Evolutionary conservation across 2,113 vertebrate species (phyloP), one percentile per base, ranked within the genome.

Genomic region (Pterocles orientalis): DNA sequence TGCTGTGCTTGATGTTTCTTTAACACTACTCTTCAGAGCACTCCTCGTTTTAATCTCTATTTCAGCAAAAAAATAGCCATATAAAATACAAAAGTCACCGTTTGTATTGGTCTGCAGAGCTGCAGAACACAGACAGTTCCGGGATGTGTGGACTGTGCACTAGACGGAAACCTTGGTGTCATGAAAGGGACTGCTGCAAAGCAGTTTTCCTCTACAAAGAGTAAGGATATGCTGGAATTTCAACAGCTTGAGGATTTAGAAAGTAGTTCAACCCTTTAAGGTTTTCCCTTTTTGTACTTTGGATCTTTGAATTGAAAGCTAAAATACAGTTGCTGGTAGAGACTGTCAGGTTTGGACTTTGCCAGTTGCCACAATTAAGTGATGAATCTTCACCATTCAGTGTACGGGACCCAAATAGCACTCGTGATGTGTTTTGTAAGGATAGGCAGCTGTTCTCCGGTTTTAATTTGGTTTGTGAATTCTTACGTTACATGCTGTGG

Each of bases 371-470:
- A 53, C 23, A 53, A 24, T 24, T 28, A 23, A 43, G 18, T 13
- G 14, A 43, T 3, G 5, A 21, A 7, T 62, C 64, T 81, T 90
- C 26, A 34, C 43, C 20, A 3, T 75, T 83, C 0, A 1, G 31
- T 65, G 8, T 50, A 14, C 47, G 43, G 45, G 51, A 72, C 50
- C 19, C 23, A 33, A 61, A 28, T 8, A 62, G 29, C 11, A 7
- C n/a, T 45, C 0, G 0, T 25, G 26, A 9, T 65, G 28, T 41
- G 31, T 66, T 62, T 70, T 80, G 28, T 80, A 54, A 60, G 33
- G 18, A 34, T 36, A 9, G 4, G 34, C 47, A 79, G 10, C 45
- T 58, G 20, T 64, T 62, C 28, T 72, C 47, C 3, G 3, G 7
- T 29, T 76, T 72, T 47, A 29, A 48, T 50, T 82, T 1, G 0